Evolutionary conservation across 2,888 invertebrate genomes (phyloP).

Genomic region (Lasius platythorax): DNA sequence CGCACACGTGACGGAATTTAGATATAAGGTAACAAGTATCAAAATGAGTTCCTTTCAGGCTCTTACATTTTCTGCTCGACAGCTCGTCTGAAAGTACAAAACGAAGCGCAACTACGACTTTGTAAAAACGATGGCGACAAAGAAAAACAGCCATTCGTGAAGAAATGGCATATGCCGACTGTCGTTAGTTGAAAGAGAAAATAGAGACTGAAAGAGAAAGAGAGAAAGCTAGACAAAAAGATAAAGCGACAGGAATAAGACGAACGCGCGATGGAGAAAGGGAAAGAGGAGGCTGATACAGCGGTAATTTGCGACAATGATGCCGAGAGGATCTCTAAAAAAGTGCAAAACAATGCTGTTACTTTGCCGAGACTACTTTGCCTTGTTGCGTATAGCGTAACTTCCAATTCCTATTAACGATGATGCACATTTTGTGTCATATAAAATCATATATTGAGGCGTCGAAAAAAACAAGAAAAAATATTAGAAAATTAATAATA

Average conservation of each 20-base stretch:
- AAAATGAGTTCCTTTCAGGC: conserved; percentile 21
- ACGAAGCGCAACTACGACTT: conserved; percentile 1
- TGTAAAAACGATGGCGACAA: conserved; percentile 38
- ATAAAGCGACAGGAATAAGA: conserved; percentile 17
- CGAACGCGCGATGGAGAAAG: conserved; percentile 10
- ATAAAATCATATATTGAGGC: neutral
- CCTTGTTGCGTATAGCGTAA: conserved; percentile 41
- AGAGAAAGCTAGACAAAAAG: conserved; percentile 30
- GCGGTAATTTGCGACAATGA: conserved; percentile 78
- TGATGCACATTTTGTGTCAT: neutral
- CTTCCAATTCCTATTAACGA: neutral
- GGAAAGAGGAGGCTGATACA: conserved; percentile 58
- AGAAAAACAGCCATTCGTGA: conserved; percentile 25
- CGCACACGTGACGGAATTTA: neutral
- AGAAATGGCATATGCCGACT: conserved; percentile 26
- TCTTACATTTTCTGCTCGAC: conserved; percentile 38
- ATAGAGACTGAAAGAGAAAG: conserved; percentile 15
- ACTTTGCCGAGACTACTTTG: conserved; percentile 44
- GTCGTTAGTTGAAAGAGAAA: conserved; percentile 31
- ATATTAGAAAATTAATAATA: neutral
- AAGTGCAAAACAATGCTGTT: conserved; percentile 76
- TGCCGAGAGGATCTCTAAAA: conserved; percentile 77
- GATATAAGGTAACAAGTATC: conserved; percentile 15
- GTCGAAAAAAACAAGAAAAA: neutral
- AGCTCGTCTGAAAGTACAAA: conserved; percentile 26